Evolutionary conservation across 2,888 invertebrate species (phyloP), one percentile per base, ranked within the genome.

Genomic region (Xiphydria camelus): DNA sequence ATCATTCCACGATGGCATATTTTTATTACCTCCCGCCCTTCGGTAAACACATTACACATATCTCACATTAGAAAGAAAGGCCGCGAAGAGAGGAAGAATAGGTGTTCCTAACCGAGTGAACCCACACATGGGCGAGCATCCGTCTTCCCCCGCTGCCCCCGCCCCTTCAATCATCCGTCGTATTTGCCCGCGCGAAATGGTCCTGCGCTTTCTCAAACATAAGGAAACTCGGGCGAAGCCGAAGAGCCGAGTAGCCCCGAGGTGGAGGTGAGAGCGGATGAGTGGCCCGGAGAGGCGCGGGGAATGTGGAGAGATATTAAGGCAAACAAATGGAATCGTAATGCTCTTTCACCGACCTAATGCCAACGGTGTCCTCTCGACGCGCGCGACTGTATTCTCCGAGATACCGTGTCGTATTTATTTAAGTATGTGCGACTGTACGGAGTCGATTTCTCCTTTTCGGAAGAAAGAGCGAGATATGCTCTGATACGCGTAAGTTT

Each of bases 11-110:
- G 38, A n/a, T 54, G 64, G 59, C 59, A 58, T 61, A 66, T 60
- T 68, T 66, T 66, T 62, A 66, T 67, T 62, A 66, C 51, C 32
- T 21, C 21, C 34, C 33, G 32, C 12, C 33, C 33, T 14, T 33
- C 48, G 35, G 54, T 51, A 57, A 60, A 60, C 56, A 62, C 62
- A 57, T 62, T 64, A 66, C 62, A 60, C 53, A 59, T 46, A 60
- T 63, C 55, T 57, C 57, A 55, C 59, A 62, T 66, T 64, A 64
- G 49, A 33, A 18, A 33, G 5, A 33, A 33, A 15, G 15, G 33
- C n/a, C 10, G 17, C 33, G 17, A 17, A 18, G 33, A 33, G 10
- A 33, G 12, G 9, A n/a, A 14, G 4, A 26, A 14, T 14, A n/a
- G 5, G n/a, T n/a, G n/a, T 14, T 26, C 7, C 26, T 26, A 26